Conservation (phyloP, 2,113 vertebrate species). For the Hirundichthys speculiger region DNA sequence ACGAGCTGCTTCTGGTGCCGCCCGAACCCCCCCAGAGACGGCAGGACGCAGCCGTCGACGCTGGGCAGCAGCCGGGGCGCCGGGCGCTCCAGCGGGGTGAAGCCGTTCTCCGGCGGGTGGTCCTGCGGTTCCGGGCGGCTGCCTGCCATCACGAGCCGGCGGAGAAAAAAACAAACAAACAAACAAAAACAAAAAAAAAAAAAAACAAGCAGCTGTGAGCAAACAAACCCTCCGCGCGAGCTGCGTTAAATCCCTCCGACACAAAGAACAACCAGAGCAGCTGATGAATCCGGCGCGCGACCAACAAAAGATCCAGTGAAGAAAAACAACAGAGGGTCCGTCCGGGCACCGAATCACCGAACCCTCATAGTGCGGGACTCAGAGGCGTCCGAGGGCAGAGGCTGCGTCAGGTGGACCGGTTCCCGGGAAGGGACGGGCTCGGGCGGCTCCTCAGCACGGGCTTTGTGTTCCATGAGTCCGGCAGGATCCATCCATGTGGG, state of each 20-base stretch:
- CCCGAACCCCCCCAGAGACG: slow-evolving; percentile 91
- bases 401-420: slow-evolving; percentile 54
- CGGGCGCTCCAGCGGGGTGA: slow-evolving; percentile 70
- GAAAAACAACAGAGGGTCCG: slow-evolving; percentile 25
- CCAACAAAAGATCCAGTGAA: slow-evolving; percentile 36
- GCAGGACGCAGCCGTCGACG: slow-evolving; percentile 92
- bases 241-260: slow-evolving; percentile 58
- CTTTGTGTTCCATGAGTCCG: slow-evolving; percentile 62
- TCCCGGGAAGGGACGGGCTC: slow-evolving; percentile 46
- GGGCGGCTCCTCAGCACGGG: slow-evolving; percentile 44
- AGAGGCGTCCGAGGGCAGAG: slow-evolving; percentile 39
- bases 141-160: slow-evolving; percentile 76
- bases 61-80: slow-evolving; percentile 85
- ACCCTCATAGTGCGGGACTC: slow-evolving; percentile 62
- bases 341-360: slow-evolving; percentile 31
- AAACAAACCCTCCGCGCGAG: slow-evolving; percentile 51
- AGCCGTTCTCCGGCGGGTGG: slow-evolving; percentile 80
- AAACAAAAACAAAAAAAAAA: background rate
- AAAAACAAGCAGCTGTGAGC: slow-evolving; percentile 57
- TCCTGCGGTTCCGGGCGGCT: slow-evolving; percentile 73
- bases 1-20: slow-evolving; percentile 91
- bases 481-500: slow-evolving; percentile 62
- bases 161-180: background rate
- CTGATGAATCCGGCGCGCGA: slow-evolving; percentile 47
- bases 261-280: slow-evolving; percentile 62